Base-by-base conservation (phyloP, 2,797 vertebrate genomes). In the Geotrypetes seraphini region DNA sequence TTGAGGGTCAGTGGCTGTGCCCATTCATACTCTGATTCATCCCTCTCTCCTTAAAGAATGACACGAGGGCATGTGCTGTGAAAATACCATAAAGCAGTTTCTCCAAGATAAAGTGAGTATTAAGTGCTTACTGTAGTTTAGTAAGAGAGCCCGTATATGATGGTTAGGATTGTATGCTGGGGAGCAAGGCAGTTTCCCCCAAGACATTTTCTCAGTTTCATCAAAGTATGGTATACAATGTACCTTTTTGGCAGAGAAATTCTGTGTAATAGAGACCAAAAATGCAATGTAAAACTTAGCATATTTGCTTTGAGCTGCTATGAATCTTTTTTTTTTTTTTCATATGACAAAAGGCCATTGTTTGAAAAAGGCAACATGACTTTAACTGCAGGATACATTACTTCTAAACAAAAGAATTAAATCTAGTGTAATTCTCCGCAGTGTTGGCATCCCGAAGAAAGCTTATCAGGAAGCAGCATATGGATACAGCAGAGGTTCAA, bases 371-470 rank as follows among this genome's bases (percentile, higher is more conserved):
- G 49, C 47, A 58, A 43, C 31, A 63, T 36, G 60, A 55, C 28
- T 49, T 66, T 58, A 57, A 58, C 55, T 45, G 57, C 38, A 32
- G 42, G 47, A 59, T 60, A 55, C 47, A 39, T 52, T 57, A 57
- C 50, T 41, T 41, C 47, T 53, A 60, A 62, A 68, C 61, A 65
- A 66, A 54, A 25, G 45, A 53, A 56, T 51, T 61, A 56, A 53
- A 52, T 57, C 47, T 50, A 45, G 33, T 40, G 50, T 30, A 36
- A 40, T 25, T 55, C 49, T 56, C 46, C 15, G 46, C 40, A 53
- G 52, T 55, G 43, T 46, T 57, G 39, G 23, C 23, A 28, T 47
- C 53, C 43, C 45, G 47, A 61, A 57, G 25, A 54, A 50, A 53
- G 50, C 60, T 62, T 65, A 63, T 69, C 61, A 62, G 44, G 55